Conservation (phyloP, 2,797 vertebrate species). For the Pseudomugil tenellus region DNA sequence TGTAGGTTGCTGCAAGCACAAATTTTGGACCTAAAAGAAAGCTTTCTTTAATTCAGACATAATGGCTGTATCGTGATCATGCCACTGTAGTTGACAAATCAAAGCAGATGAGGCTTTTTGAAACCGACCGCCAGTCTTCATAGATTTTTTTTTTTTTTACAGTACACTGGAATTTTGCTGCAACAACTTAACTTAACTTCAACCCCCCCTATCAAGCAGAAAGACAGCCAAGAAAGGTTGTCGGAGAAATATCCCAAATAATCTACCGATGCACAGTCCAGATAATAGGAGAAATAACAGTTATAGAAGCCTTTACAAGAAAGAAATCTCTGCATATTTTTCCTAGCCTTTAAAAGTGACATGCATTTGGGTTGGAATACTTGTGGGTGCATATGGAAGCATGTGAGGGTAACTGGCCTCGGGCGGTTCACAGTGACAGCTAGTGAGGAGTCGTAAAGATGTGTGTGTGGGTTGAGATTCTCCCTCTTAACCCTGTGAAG, state of each 20-base stretch:
- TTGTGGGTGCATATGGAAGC: conserved; percentile 14
- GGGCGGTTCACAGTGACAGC: conserved; percentile 49
- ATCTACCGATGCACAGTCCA: neutral
- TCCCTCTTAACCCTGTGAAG: conserved; percentile 45
- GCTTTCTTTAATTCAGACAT: neutral
- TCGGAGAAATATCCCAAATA: conserved; percentile 13
- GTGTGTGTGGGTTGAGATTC: conserved; percentile 40
- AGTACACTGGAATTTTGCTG: neutral
- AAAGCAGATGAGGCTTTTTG: neutral
- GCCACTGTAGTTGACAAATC: neutral
- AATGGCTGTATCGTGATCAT: neutral
- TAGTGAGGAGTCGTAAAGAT: conserved; percentile 30
- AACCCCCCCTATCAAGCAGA: neutral
- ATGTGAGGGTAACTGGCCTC: conserved; percentile 41
- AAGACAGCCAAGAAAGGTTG: too few species aligned
- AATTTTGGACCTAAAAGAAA: neutral
- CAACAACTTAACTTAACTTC: neutral
- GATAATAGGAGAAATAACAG: conserved; percentile 33
- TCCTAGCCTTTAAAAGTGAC: conserved; percentile 18
- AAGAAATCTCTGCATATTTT: conserved; percentile 39
- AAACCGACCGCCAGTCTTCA: neutral
- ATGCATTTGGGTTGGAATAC: conserved; percentile 19
- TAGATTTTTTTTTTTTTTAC: neutral
- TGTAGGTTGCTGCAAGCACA: neutral
- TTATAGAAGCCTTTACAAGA: conserved; percentile 38